These are phyloP conservation scores for Drosophila mercatorum DNA, from an alignment of 2,888 invertebrate species.

Conservation along the genomic window DNA sequence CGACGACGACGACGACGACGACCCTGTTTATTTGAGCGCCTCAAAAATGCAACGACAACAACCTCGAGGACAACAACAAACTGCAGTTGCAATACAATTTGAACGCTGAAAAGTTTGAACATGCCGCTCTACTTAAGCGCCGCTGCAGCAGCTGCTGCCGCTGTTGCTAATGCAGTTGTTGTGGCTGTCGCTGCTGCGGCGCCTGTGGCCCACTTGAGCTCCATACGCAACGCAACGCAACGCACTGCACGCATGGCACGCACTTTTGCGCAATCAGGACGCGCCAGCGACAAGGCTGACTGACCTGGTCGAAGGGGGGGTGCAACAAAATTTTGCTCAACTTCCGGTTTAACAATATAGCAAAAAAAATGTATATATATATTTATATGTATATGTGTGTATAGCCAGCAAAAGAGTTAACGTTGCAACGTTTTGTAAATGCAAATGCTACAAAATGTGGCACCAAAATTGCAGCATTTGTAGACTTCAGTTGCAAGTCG, in stretches of 20 bases:
- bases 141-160: constrained; percentile 31
- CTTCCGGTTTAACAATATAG: constrained; percentile 51
- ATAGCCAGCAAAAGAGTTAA: background rate
- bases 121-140: constrained; percentile 76
- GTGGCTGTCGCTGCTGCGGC: constrained; percentile 17
- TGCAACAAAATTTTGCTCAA: constrained; percentile 26
- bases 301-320: background rate
- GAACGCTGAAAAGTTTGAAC: constrained; percentile 78
- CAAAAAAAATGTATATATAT: too few species aligned
- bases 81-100: constrained; percentile 73
- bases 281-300: constrained; percentile 22
- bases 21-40: constrained; percentile 78
- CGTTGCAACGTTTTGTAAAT: constrained; percentile 41
- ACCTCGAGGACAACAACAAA: constrained; percentile 34
- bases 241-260: constrained; percentile 62
- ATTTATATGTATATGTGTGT: too few species aligned
- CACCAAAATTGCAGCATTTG: constrained; percentile 41
- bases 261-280: constrained; percentile 76
- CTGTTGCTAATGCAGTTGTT: constrained; percentile 8
- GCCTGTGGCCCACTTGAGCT: constrained; percentile 63
- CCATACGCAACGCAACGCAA: constrained; percentile 51
- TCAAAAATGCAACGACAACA: constrained; percentile 65
- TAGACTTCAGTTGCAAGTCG: background rate
- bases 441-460: constrained; percentile 45
- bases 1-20: constrained; percentile 20